Conservation (phyloP, 2,888 invertebrate species). For the Tipula vernalis region DNA sequence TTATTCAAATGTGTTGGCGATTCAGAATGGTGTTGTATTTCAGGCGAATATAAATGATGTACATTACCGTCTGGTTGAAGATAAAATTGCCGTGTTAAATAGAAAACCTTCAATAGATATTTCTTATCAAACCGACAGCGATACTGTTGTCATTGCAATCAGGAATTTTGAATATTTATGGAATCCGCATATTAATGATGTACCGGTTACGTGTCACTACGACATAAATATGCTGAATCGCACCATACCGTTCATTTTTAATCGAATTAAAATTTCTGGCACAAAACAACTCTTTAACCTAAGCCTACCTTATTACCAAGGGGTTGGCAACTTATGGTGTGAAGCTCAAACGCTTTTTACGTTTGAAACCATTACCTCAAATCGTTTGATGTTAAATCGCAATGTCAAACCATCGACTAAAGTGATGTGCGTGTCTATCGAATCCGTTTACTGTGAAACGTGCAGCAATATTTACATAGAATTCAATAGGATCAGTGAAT, state of each 20-base stretch:
- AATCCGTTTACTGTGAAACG: background rate
- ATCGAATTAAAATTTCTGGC: background rate
- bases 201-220: background rate
- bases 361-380: background rate
- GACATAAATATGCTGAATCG: background rate
- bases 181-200: background rate
- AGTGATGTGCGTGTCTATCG: background rate
- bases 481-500: background rate
- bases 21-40: background rate
- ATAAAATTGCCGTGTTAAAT: background rate
- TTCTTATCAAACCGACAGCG: background rate
- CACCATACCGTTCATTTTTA: background rate
- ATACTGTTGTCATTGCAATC: background rate
- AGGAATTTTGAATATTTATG: background rate
- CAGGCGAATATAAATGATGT: background rate
- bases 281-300: background rate
- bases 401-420: background rate
- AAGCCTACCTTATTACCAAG: background rate
- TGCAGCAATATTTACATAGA: background rate
- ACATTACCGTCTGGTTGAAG: background rate
- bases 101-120: background rate
- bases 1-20: background rate
- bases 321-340: background rate
- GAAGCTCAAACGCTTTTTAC: background rate
- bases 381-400: background rate